Percentiles rank a stretch among this genome's conserved stretches.
Evolutionary conservation across 2,113 vertebrate species (phyloP).

Genomic region (Petaurus breviceps): DNA sequence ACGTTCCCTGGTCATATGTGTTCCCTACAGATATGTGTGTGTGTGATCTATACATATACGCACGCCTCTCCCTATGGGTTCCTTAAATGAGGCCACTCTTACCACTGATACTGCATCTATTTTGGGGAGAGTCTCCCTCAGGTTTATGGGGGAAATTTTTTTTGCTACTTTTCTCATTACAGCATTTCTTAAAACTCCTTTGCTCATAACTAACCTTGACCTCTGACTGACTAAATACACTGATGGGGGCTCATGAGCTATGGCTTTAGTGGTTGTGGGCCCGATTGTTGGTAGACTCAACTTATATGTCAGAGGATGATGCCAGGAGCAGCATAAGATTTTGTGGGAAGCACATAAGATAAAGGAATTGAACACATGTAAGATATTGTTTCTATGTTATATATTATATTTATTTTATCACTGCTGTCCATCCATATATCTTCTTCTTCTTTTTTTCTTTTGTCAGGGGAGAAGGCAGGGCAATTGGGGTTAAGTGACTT

Average conservation of each 20-base stretch:
- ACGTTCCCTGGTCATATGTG: not conserved
- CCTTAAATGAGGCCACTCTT: not conserved
- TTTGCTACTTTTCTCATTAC: not conserved
- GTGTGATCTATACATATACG: not conserved
- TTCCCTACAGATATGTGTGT: not conserved
- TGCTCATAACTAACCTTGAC: not conserved
- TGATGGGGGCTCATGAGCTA: not conserved
- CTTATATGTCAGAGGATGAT: not conserved
- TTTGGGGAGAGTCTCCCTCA: not conserved
- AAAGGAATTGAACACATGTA: not conserved
- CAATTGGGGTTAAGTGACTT: too few species aligned
- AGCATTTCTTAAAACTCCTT: not conserved
- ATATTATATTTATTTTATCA: too few species aligned
- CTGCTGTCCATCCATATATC: not conserved
- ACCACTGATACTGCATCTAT: not conserved
- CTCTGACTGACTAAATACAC: not conserved
- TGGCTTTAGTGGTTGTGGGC: not conserved
- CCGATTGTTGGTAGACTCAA: not conserved
- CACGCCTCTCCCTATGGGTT: not conserved
- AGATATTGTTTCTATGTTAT: too few species aligned
- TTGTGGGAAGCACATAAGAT: not conserved
- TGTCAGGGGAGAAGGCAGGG: too few species aligned
- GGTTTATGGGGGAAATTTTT: not conserved
- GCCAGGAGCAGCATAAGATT: not conserved
- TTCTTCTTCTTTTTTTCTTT: not conserved